Evolutionary conservation across 2,113 vertebrate species (phyloP).

Genomic region (Boulengerochromis microlepis): DNA sequence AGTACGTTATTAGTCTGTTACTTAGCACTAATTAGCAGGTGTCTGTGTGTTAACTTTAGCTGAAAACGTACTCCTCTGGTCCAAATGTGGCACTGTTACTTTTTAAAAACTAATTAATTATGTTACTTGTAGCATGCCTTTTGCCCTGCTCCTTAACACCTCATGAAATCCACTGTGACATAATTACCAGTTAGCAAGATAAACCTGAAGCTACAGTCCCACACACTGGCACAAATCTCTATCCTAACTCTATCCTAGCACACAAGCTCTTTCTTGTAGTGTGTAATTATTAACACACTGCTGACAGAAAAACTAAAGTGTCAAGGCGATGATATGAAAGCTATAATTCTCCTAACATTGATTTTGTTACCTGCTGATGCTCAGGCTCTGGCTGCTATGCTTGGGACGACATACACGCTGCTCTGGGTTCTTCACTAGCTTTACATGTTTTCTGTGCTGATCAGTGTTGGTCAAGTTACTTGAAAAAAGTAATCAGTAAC

Average conservation of each 20-base stretch:
- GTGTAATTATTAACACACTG: background rate
- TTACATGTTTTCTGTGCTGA: background rate
- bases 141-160: background rate
- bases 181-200: background rate
- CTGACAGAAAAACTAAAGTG: background rate
- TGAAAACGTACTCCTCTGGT: background rate
- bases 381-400: background rate
- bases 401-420: background rate
- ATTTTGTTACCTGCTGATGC: background rate
- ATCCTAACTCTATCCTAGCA: background rate
- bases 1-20: background rate
- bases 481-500: background rate
- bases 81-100: background rate
- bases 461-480: background rate
- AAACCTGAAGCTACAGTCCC: background rate
- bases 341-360: background rate
- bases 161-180: background rate
- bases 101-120: background rate
- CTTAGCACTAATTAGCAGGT: background rate
- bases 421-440: background rate
- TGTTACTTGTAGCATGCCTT: background rate
- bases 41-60: background rate
- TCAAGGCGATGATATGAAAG: background rate
- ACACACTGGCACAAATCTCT: background rate
- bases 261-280: background rate